Evolutionary conservation across 2,888 invertebrate genomes (phyloP).

Genomic region (Pterostichus madidus): DNA sequence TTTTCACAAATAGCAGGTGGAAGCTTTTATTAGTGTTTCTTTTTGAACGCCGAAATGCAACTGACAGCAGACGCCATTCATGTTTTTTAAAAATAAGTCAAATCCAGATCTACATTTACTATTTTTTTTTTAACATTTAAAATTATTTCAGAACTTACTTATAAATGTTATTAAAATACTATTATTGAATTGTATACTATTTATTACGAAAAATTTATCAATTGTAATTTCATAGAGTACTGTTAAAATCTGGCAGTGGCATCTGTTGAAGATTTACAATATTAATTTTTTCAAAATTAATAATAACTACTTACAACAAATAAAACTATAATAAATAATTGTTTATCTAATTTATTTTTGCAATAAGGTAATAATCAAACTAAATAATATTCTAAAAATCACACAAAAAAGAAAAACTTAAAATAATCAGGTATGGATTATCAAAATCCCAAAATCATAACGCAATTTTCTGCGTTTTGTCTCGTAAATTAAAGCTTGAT

Average conservation of each 20-base stretch:
- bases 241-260: background rate
- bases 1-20: constrained; percentile 45
- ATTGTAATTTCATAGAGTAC: constrained; percentile 5
- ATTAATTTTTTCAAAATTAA: too few relatives aligned
- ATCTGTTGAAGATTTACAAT: background rate
- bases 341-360: too few relatives aligned
- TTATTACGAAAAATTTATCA: background rate
- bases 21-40: constrained; percentile 18
- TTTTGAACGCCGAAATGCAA: constrained; percentile 63
- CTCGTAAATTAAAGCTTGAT: too few relatives aligned
- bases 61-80: constrained; percentile 65
- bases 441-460: too few relatives aligned
- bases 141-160: background rate
- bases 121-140: constrained; percentile 12
- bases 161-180: constrained; percentile 2
- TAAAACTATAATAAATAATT: too few relatives aligned
- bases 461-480: background rate
- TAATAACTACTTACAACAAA: too few relatives aligned
- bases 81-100: constrained; percentile 61
- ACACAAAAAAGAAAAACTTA: background rate
- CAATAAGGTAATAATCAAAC: background rate
- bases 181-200: background rate
- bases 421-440: background rate
- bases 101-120: constrained; percentile 4
- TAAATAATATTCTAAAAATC: background rate